Conservation (phyloP, 1,140 invertebrate species). For the Sycophila sp. region DNA sequence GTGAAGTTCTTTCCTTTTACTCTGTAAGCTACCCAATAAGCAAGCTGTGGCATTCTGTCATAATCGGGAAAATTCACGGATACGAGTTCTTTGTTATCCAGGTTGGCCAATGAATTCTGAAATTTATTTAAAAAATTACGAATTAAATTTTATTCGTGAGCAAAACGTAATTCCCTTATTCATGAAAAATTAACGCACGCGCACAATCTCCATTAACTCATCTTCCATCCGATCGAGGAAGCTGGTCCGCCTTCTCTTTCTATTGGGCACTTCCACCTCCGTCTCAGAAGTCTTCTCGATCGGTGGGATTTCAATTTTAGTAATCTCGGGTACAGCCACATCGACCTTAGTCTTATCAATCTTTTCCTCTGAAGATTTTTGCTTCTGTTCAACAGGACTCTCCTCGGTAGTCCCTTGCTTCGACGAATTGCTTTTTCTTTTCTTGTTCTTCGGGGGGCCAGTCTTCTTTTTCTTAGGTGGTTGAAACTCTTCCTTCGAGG, state of each 20-base stretch:
- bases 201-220: background rate
- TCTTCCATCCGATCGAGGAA: background rate
- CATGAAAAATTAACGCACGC: background rate
- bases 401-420: background rate
- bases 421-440: background rate
- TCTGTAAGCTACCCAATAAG: constrained; percentile 54
- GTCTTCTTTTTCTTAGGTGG: too few species aligned
- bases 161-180: background rate
- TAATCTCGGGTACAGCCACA: too few species aligned
- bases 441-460: background rate
- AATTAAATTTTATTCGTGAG: background rate
- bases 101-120: constrained; percentile 52
- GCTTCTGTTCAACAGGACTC: too few species aligned
- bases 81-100: constrained; percentile 53
- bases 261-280: background rate
- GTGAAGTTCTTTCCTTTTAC: constrained; percentile 43
- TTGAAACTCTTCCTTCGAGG: too few species aligned
- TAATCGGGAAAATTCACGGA: constrained; percentile 53
- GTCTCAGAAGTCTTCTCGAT: background rate
- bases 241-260: background rate
- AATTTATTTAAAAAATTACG: too few species aligned
- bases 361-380: background rate
- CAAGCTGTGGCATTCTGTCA: constrained; percentile 53
- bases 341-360: background rate
- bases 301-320: background rate